Base-by-base conservation (phyloP, 2,888 invertebrate species). In the Coecobrya sp. region DNA sequence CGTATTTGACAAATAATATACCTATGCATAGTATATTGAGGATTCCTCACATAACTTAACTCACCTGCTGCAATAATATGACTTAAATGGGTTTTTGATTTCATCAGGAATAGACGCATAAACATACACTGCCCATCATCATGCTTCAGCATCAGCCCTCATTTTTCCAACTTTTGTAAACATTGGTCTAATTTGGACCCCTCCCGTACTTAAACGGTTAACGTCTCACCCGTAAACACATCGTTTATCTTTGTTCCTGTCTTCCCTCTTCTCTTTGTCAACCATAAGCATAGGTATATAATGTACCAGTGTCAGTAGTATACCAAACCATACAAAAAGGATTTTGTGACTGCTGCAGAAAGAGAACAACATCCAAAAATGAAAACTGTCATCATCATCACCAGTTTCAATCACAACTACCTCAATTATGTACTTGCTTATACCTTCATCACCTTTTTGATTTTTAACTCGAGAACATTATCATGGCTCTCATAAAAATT, bases 181-280 rank as follows among this genome's bases (percentile, higher is more conserved):
- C 91, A 90, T 62, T 87, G 89, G 73, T 91, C 93, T 93, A 91
- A 93, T 93, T 93, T 89, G 91, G 65, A 92, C 93, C 92, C 91
- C 93, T 93, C 93, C 93, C 93, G 86, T 91, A 73, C 68, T 68
- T 85, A 65, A 84, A 91, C 87, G 91, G 93, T 82, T 90, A 45
- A 27, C 42, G 89, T 89, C 89, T 89, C 89, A 89, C 86, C 91
- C 91, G 65, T 91, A 91, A 91, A 85, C 85, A 91, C 91, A 68
- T 91, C 91, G 91, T 93, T 93, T 93, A 89, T 93, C 91, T 93
- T 91, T 88, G 81, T 91, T 81, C 81, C 73, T 91, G 91, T 86
- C 91, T 68, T 25, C 8, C 42, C 16, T 73, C n/a, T 55, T 25
- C 52, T 19, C 22, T 22, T 65, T 82, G 8, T 55, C 55, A 55